Conservation (phyloP, 2,888 invertebrate species). For the Strigamia transsilvanica region DNA sequence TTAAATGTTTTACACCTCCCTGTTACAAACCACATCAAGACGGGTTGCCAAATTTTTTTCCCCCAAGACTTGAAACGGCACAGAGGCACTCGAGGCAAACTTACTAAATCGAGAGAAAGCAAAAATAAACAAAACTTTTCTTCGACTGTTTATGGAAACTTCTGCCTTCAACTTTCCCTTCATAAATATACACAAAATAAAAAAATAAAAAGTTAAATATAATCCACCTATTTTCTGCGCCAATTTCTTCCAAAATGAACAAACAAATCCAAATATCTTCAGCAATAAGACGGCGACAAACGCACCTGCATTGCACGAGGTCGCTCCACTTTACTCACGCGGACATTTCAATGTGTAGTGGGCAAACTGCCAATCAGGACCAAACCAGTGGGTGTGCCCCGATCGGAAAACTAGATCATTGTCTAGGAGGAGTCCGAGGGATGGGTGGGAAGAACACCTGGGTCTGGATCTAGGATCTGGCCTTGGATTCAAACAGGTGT, state of each 20-base stretch:
- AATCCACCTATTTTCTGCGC: neutral
- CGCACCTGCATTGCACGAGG: conserved; percentile 14
- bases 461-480: conserved; percentile 38
- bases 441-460: conserved; percentile 32
- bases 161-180: conserved; percentile 17
- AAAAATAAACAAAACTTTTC: conserved; percentile 51
- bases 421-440: conserved; percentile 32
- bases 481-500: conserved; percentile 39
- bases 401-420: conserved; percentile 39
- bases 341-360: conserved; percentile 5
- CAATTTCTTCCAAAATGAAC: no score
- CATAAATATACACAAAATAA: conserved; percentile 34
- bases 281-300: neutral
- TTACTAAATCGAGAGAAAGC: conserved; percentile 52
- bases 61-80: conserved; percentile 38
- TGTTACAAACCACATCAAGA: conserved; percentile 39
- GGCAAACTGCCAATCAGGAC: conserved; percentile 34
- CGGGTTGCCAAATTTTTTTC: conserved; percentile 39
- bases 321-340: neutral
- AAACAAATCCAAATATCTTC: neutral
- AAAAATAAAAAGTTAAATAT: neutral
- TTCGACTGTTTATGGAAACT: conserved; percentile 49
- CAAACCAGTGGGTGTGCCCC: conserved; percentile 37
- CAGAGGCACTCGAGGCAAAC: conserved; percentile 50
- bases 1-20: conserved; percentile 46